Evolutionary conservation across 2,797 vertebrate genomes (phyloP).

Genomic region (Channallabes apus): DNA sequence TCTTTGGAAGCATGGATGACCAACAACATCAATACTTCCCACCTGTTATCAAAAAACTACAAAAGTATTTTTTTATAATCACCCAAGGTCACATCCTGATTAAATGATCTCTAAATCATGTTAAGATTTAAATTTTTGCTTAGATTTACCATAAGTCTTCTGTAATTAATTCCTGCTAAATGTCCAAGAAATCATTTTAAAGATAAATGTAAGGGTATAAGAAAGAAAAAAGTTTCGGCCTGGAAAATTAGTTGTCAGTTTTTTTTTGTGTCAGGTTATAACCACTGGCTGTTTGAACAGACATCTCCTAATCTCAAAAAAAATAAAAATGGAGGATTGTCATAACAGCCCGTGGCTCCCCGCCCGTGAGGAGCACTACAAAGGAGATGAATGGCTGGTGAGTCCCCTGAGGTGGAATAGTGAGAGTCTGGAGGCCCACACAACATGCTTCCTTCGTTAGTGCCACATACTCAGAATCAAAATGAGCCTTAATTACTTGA

Average conservation of each 20-base stretch:
- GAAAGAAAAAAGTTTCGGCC: too few relatives aligned
- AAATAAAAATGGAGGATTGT: not conserved
- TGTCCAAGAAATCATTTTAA: not conserved
- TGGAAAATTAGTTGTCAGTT: constrained; percentile 2
- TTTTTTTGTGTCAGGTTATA: not conserved
- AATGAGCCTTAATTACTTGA: constrained; percentile 87
- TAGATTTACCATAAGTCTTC: not conserved
- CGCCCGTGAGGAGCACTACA: constrained; percentile 31
- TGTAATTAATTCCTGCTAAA: not conserved
- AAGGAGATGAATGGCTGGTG: constrained; percentile 42
- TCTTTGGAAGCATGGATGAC: not conserved
- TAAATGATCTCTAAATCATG: not conserved
- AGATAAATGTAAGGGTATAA: not conserved
- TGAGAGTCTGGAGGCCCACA: constrained; percentile 70
- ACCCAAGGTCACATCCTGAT: not conserved
- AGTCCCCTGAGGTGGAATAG: constrained; percentile 54
- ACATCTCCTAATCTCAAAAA: not conserved
- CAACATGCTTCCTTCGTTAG: constrained; percentile 86
- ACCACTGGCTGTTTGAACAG: constrained; percentile 24
- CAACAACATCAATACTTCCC: not conserved
- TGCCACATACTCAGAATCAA: constrained; percentile 77
- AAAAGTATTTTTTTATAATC: not conserved
- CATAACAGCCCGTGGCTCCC: constrained; percentile 2
- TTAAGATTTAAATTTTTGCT: not conserved
- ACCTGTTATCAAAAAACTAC: not conserved